Percentiles rank a stretch among this genome's conserved stretches.
Conservation (phyloP, 2,113 vertebrate species). For the Rhineura floridana region DNA sequence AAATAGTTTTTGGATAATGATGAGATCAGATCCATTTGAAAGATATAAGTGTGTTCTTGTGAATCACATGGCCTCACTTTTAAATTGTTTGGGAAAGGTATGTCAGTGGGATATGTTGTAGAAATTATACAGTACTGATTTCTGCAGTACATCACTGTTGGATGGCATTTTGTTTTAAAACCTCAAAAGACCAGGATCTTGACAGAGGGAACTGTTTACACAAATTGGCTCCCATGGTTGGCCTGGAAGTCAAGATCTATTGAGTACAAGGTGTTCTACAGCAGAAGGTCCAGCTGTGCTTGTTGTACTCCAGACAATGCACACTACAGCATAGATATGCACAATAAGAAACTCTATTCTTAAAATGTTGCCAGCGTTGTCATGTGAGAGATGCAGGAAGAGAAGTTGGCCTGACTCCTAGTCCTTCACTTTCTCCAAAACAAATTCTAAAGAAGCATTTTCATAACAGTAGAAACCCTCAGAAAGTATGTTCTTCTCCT, state of each 20-base stretch:
- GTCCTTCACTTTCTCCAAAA: not conserved
- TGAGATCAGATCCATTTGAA: not conserved
- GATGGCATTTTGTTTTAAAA: not conserved
- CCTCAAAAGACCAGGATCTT: not conserved
- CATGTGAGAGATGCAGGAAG: not conserved
- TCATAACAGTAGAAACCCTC: not conserved
- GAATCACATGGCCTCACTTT: not conserved
- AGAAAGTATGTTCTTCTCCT: not conserved
- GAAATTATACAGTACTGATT: not conserved
- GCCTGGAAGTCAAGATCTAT: not conserved
- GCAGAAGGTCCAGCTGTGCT: not conserved
- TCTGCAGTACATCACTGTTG: not conserved
- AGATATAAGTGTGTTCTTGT: not conserved
- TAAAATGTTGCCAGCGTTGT: not conserved
- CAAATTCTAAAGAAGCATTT: not conserved
- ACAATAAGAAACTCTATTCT: not conserved
- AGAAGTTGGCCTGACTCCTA: not conserved
- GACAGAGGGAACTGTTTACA: not conserved
- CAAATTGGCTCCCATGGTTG: not conserved
- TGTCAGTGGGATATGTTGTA: not conserved
- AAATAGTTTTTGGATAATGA: not conserved
- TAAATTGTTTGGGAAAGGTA: not conserved
- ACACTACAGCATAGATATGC: not conserved
- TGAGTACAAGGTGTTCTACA: conserved; percentile 3
- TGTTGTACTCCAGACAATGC: not conserved